Base-by-base conservation (phyloP, 2,888 invertebrate genomes). In the Lasiommata megera region DNA sequence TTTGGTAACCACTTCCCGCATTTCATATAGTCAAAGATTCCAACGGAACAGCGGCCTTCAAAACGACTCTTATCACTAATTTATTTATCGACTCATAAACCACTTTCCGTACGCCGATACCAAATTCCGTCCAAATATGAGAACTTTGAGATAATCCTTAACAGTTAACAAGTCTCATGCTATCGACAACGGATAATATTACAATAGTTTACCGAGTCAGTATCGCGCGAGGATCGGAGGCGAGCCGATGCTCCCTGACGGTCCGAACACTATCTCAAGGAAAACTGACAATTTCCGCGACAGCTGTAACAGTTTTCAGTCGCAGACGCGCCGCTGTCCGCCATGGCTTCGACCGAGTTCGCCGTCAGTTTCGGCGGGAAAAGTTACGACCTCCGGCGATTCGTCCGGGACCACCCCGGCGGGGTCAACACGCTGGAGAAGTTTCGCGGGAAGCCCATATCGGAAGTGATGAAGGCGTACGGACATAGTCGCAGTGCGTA, bases 401-500 rank as follows among this genome's bases (percentile, higher is more conserved):
- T 96, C 71, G 68, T 95, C 51, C 91, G 91, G 52, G 93, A 95
- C 68, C 96, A 96, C 77, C 96, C 96, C 0, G 96, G 96, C 0
- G 96, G 96, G 0, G 76, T 92, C 0, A 93, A 93, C 68, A 94
- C 94, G 1, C 78, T 96, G 0, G 83, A 90, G 65, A 79, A 79
- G n/a, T 94, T 88, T 66, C 82, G 88, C 69, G 92, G 92, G 3
- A 92, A 88, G 69, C 92, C 92, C 52, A 79, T 94, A 31, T 76
- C 86, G 16, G 77, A 84, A 14, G 92, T 91, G 11, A 92, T 94
- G 91, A 68, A 75, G 44, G 82, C 90, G 16, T 92, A 90, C 34
- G 86, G 92, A 8, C 94, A 95, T 73, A 94, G 94, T 63, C 77
- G 78, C 46, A 92, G 93, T 62, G 94, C 94, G 0, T 93, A 93